Evolutionary conservation across 2,113 vertebrate species (phyloP).

Genomic region (Tachuris rubrigastra): DNA sequence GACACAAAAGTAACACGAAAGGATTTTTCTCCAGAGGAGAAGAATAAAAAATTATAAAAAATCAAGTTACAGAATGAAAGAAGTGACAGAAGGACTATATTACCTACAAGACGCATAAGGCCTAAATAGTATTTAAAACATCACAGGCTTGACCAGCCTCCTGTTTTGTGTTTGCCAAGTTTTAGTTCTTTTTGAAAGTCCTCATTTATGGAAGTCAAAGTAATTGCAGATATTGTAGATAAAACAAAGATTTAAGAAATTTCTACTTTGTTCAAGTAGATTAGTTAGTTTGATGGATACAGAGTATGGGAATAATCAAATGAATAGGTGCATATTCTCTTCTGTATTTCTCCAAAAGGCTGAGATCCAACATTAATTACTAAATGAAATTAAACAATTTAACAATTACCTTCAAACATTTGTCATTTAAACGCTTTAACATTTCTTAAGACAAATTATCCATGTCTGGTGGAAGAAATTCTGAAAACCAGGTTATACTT

Average conservation of each 20-base stretch:
- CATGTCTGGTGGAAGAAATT: slow-evolving; percentile 34
- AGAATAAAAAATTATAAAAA: background rate
- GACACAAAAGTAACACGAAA: background rate
- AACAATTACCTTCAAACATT: slow-evolving; percentile 35
- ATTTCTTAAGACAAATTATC: slow-evolving; percentile 51
- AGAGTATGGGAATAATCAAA: background rate
- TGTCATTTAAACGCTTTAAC: slow-evolving; percentile 33
- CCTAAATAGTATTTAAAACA: background rate
- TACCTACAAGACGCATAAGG: background rate
- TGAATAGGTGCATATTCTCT: background rate
- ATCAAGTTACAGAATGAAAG: background rate
- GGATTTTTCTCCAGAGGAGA: background rate
- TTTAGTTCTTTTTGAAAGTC: background rate
- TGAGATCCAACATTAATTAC: background rate
- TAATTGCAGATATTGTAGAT: background rate
- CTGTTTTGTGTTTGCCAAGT: background rate
- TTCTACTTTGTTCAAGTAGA: background rate
- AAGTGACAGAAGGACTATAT: background rate
- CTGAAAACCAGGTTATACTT: slow-evolving; percentile 38
- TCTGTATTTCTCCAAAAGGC: background rate
- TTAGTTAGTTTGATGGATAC: background rate
- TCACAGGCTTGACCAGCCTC: background rate
- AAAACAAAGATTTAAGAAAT: background rate
- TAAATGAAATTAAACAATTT: slow-evolving; percentile 19
- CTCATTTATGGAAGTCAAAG: background rate